phyloP scores from a whole-genome alignment of 2,888 invertebrate genomes.

The Esperia sulphurella region DNA sequence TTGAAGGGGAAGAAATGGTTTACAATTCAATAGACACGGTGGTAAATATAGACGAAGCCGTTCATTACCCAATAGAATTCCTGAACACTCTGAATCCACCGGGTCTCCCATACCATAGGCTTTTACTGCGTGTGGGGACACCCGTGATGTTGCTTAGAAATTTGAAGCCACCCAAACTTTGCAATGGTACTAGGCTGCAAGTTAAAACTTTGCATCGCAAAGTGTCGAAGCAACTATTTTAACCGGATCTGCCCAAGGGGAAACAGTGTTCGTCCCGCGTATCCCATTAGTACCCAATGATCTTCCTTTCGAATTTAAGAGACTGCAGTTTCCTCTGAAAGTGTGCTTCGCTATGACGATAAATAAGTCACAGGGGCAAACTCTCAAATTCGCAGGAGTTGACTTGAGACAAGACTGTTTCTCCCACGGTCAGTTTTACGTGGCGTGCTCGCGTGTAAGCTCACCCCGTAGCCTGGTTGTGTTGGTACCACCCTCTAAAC shows the following conservation, averaged over 20 bases:
- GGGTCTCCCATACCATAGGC: slow-evolving; percentile 21
- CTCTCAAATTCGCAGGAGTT: slow-evolving; percentile 20
- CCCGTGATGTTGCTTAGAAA: slow-evolving; percentile 22
- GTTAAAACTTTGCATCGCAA: too few species aligned
- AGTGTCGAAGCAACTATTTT: slow-evolving; percentile 23
- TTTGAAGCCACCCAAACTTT: slow-evolving; percentile 20
- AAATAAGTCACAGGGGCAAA: slow-evolving; percentile 22
- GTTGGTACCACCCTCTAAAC: too few species aligned
- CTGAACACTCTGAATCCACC: slow-evolving; percentile 26
- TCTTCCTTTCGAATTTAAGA: slow-evolving; percentile 24
- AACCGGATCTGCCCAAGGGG: slow-evolving; percentile 23
- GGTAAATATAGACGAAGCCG: slow-evolving; percentile 18
- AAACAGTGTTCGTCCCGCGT: slow-evolving; percentile 22
- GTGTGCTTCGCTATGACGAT: slow-evolving; percentile 19
- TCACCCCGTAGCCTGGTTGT: too few species aligned
- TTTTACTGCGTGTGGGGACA: slow-evolving; percentile 18
- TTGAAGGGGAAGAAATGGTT: slow-evolving; percentile 12
- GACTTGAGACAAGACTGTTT: slow-evolving; percentile 7
- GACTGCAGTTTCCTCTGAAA: slow-evolving; percentile 24
- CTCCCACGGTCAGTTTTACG: slow-evolving; percentile 10
- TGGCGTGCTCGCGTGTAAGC: slow-evolving; percentile 11
- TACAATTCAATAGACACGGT: slow-evolving; percentile 23
- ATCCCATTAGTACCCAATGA: slow-evolving; percentile 27
- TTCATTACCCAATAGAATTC: slow-evolving; percentile 23
- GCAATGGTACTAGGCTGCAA: slow-evolving; percentile 17